phyloP scores from a whole-genome alignment of 2,797 vertebrate species.

The Danionella dracula region DNA sequence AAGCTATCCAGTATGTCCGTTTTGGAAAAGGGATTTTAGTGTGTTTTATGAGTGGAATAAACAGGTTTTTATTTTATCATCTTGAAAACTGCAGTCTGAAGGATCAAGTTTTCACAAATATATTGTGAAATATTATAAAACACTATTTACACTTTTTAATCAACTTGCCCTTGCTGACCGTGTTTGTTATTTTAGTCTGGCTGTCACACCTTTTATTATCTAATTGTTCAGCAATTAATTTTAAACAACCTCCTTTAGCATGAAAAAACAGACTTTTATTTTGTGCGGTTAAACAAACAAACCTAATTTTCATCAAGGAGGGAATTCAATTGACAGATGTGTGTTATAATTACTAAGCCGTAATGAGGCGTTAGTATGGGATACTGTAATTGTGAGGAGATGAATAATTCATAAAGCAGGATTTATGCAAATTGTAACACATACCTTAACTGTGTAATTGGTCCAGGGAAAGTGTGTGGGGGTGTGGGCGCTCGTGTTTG shows the following conservation, averaged over 20 bases:
- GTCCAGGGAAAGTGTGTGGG: neutral
- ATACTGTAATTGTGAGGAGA: conserved; percentile 12
- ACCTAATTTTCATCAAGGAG: conserved; percentile 9
- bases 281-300: neutral
- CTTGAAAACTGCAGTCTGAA: too few relatives aligned
- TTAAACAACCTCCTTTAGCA: conserved; percentile 5
- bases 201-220: conserved; percentile 33
- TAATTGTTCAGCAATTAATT: conserved; percentile 21
- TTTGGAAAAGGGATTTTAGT: too few relatives aligned
- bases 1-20: neutral
- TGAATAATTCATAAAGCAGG: conserved; percentile 24
- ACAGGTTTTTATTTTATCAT: too few relatives aligned
- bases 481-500: neutral
- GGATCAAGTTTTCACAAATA: too few relatives aligned
- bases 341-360: conserved; percentile 1
- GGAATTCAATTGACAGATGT: conserved; percentile 8
- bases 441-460: conserved; percentile 10
- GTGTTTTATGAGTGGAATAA: too few relatives aligned
- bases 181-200: conserved; percentile 5
- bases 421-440: conserved; percentile 27
- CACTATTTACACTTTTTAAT: neutral
- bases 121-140: too few relatives aligned
- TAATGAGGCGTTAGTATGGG: conserved; percentile 23
- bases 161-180: neutral
- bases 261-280: conserved; percentile 24